Evolutionary conservation across 2,888 invertebrate genomes (phyloP).

Genomic region (Pseudococcus viburni): DNA sequence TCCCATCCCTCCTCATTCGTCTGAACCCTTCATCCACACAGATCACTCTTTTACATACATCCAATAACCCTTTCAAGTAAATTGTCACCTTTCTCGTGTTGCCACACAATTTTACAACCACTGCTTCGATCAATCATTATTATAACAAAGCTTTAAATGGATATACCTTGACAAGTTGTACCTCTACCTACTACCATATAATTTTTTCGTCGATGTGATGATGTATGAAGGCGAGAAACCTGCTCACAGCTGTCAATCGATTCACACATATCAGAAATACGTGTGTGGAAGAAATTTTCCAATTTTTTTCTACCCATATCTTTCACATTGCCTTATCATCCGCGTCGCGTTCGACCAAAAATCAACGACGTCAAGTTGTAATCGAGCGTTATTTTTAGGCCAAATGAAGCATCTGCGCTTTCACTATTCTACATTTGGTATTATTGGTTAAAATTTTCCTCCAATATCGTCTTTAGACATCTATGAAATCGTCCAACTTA

Average conservation of each 20-base stretch:
- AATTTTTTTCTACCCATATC: neutral
- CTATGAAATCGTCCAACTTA: neutral
- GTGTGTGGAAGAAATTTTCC: neutral
- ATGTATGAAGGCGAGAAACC: neutral
- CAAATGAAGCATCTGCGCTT: conserved; percentile 13
- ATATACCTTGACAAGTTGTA: neutral
- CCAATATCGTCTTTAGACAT: neutral
- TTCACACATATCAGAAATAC: neutral
- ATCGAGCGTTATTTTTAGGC: conserved; percentile 47
- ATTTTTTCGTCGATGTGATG: neutral
- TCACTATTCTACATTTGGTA: conserved; percentile 33
- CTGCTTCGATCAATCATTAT: neutral
- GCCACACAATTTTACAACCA: neutral
- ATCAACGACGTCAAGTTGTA: neutral
- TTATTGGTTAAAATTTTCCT: neutral
- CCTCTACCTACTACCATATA: neutral
- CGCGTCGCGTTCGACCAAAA: neutral
- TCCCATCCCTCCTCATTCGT: neutral
- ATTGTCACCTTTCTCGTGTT: too few relatives aligned
- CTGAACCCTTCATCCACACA: neutral
- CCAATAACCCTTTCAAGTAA: too few relatives aligned
- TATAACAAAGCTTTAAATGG: neutral
- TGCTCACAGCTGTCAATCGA: neutral
- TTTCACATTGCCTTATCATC: neutral
- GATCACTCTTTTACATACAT: neutral